A percentile compares a stretch with the other conserved stretches of the same genome.
Evolutionary conservation across 2,113 vertebrate genomes (phyloP).

Genomic region (Gyps fulvus): DNA sequence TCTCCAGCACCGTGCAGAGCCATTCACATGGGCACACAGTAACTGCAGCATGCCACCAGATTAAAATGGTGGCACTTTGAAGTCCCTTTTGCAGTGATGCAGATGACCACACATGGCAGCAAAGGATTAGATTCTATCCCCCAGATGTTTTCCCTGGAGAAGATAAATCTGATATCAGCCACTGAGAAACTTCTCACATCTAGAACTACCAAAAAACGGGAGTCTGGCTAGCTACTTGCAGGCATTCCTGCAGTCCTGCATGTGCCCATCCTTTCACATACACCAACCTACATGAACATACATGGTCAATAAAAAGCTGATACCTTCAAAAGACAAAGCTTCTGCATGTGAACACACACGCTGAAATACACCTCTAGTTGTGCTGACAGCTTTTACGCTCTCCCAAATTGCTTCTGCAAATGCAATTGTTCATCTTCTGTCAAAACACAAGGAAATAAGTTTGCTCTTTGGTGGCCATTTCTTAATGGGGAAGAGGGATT

Average conservation of each 20-base stretch:
- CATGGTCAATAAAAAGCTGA: not conserved
- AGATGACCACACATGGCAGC: not conserved
- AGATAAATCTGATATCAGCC: not conserved
- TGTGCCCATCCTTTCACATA: not conserved
- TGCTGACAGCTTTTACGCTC: constrained; percentile 19
- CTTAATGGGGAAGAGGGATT: constrained; percentile 45
- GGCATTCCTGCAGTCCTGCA: not conserved
- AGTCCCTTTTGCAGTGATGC: not conserved
- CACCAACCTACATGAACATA: not conserved
- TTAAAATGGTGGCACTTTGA: not conserved
- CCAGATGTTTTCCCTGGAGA: not conserved
- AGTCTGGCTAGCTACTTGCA: not conserved
- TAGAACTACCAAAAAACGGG: not conserved
- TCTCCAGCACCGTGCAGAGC: accelerated
- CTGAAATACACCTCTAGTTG: not conserved
- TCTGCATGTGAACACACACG: not conserved
- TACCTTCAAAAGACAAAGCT: not conserved
- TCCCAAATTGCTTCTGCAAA: constrained; percentile 54
- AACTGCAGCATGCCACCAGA: not conserved
- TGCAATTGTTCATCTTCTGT: constrained; percentile 41
- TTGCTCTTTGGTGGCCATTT: constrained; percentile 24
- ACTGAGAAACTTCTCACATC: not conserved
- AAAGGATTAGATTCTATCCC: not conserved
- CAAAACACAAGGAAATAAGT: constrained; percentile 56
- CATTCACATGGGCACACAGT: accelerated